A percentile compares a stretch with the other conserved stretches of the same genome.
Evolutionary conservation across 2,888 invertebrate genomes (phyloP).

Genomic region (Synanthedon vespiformis): DNA sequence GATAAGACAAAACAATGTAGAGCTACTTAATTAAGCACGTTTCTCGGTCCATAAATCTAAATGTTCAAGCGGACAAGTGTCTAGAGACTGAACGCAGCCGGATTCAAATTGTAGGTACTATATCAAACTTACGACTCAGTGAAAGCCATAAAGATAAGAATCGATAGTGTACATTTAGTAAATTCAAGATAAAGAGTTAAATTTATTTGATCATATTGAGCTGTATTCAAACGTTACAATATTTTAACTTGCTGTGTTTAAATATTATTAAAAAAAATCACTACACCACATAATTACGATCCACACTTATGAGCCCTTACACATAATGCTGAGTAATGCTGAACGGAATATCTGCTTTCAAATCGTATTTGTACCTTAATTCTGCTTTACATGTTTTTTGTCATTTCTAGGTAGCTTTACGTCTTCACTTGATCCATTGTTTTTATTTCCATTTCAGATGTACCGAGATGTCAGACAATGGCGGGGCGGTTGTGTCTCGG

Average conservation of each 20-base stretch:
- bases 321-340: no score
- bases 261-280: no score
- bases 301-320: no score
- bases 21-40: conserved; percentile 57
- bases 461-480: conserved; percentile 62
- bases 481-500: conserved; percentile 54
- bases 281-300: no score
- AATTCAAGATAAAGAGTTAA: conserved; percentile 2
- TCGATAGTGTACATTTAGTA: conserved; percentile 8
- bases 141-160: conserved; percentile 38
- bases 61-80: conserved; percentile 27
- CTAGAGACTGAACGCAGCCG: conserved; percentile 9
- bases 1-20: conserved; percentile 36
- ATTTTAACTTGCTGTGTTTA: no score
- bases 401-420: neutral
- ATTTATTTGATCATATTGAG: neutral
- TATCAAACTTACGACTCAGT: conserved; percentile 26
- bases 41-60: conserved; percentile 61
- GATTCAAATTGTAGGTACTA: conserved; percentile 4
- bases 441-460: conserved; percentile 40
- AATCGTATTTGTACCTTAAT: neutral
- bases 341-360: no score
- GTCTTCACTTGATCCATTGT: conserved; percentile 2
- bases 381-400: neutral
- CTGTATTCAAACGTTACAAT: no score